Conservation (phyloP, 1,140 invertebrate genomes). For the Drosophila rhopaloa region DNA sequence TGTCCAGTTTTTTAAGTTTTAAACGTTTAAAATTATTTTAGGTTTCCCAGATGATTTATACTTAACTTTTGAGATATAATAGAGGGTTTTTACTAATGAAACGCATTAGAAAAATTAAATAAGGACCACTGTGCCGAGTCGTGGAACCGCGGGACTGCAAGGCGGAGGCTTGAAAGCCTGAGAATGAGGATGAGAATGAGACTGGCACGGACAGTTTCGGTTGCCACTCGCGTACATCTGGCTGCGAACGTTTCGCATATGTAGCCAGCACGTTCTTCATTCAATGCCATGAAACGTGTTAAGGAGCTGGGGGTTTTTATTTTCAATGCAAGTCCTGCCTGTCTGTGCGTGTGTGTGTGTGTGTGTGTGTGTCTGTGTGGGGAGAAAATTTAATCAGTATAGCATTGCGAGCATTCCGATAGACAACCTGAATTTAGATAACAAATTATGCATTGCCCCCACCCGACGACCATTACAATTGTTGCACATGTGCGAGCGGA, state of each 20-base stretch:
- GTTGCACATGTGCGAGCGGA: conserved; percentile 52
- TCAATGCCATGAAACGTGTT: conserved; percentile 75
- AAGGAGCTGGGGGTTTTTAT: conserved; percentile 61
- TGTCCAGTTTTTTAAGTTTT: too few species aligned
- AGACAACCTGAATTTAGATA: conserved; percentile 81
- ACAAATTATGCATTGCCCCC: conserved; percentile 71
- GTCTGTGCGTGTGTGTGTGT: not conserved
- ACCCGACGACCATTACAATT: conserved; percentile 47
- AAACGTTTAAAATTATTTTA: too few species aligned
- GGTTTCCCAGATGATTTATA: too few species aligned
- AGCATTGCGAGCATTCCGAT: conserved; percentile 62
- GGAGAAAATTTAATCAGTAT: conserved; percentile 75
- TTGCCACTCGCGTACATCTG: conserved; percentile 48
- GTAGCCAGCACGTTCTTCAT: conserved; percentile 67
- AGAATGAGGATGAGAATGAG: conserved; percentile 19
- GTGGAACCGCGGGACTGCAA: conserved; percentile 3
- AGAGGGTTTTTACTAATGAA: too few species aligned
- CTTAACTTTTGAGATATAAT: too few species aligned
- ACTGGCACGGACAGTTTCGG: conserved; percentile 43
- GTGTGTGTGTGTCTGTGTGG: conserved; percentile 11
- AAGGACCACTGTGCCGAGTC: conserved; percentile 2
- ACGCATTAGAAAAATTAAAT: too few species aligned
- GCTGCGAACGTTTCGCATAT: conserved; percentile 34
- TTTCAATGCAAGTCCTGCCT: conserved; percentile 61
- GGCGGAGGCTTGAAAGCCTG: conserved; percentile 10